Evolutionary conservation across 2,797 vertebrate species (phyloP).

Genomic region (Bradypus variegatus): DNA sequence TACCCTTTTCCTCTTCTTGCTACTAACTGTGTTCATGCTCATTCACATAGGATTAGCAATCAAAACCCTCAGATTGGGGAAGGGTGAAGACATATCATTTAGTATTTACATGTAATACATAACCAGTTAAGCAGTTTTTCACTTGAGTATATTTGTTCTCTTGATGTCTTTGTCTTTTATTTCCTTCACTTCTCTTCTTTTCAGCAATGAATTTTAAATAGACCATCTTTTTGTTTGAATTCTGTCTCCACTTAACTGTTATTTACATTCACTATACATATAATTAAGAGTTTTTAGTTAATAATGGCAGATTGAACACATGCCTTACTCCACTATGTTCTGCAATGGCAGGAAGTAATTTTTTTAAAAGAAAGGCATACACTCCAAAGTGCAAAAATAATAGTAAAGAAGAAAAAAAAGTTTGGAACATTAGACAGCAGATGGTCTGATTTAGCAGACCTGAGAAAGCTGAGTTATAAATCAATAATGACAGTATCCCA

Average conservation of each 20-base stretch:
- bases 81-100: background rate
- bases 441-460: background rate
- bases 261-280: background rate
- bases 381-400: background rate
- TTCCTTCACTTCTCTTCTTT: background rate
- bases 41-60: background rate
- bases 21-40: background rate
- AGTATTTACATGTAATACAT: background rate
- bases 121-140: background rate
- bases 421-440: background rate
- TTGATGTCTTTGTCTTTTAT: background rate
- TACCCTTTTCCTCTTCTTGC: background rate
- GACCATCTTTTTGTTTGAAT: background rate
- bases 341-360: background rate
- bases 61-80: background rate
- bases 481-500: background rate
- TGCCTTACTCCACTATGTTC: slow-evolving; percentile 11
- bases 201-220: background rate
- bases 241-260: slow-evolving; percentile 12
- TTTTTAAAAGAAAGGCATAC: background rate
- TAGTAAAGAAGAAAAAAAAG: background rate
- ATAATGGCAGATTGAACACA: background rate
- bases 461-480: background rate
- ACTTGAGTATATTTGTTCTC: background rate
- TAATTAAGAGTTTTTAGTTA: background rate